A percentile compares a stretch with the other conserved stretches of the same genome.
Conservation (phyloP, 1,140 invertebrate species). For the Drosophila paulistorum region DNA sequence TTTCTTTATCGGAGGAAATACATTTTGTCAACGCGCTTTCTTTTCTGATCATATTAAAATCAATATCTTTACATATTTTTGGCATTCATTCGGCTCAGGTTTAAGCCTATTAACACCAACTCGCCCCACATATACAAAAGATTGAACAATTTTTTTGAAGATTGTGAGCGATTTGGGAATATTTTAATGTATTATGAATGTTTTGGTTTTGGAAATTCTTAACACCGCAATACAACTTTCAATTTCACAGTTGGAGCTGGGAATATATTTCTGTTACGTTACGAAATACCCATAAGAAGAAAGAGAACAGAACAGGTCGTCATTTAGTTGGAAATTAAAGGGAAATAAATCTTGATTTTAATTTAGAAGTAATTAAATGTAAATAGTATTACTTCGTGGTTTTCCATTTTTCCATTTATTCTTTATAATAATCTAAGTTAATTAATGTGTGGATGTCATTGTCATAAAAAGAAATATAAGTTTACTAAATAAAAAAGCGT, state of each 20-base stretch:
- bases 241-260: neutral
- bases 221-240: neutral
- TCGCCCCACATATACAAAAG: slow-evolving; percentile 3
- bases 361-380: too few species aligned
- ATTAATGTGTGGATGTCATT: too few species aligned
- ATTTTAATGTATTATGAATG: neutral
- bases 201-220: neutral
- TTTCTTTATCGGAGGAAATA: neutral
- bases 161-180: slow-evolving; percentile 1
- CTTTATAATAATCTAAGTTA: too few species aligned
- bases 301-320: neutral
- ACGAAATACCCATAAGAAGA: neutral
- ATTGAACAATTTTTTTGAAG: slow-evolving; percentile 1
- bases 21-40: slow-evolving; percentile 61
- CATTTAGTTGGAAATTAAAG: slow-evolving; percentile 16
- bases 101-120: slow-evolving; percentile 59
- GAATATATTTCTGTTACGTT: neutral
- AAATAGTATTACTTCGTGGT: too few species aligned
- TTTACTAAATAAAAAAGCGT: too few species aligned
- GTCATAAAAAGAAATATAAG: too few species aligned
- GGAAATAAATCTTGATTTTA: too few species aligned
- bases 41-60: slow-evolving; percentile 52
- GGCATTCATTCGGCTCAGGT: slow-evolving; percentile 41
- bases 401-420: too few species aligned
- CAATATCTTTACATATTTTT: slow-evolving; percentile 58